Conservation (phyloP, 2,113 vertebrate genomes). For the Colistium nudipinnis region DNA sequence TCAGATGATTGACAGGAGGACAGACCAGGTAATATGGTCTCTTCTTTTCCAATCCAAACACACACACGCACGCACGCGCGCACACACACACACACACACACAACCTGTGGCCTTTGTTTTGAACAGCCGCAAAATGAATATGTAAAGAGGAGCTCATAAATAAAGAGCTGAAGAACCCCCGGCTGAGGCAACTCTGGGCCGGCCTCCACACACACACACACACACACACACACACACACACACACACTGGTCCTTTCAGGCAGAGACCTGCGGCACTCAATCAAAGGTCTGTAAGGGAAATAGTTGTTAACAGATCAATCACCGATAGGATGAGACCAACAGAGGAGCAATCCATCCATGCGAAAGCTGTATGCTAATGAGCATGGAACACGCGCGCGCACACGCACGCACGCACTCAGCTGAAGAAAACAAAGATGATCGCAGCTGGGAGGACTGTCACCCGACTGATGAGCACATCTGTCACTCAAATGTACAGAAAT, state of each 20-base stretch:
- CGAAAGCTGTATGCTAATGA: conserved; percentile 50
- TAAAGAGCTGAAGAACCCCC: conserved; percentile 79
- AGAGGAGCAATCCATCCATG: conserved; percentile 58
- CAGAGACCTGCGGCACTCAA: conserved; percentile 63
- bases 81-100: conserved; percentile 29
- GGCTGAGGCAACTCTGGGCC: conserved; percentile 72
- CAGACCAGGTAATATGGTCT: not conserved
- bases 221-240: conserved; percentile 42
- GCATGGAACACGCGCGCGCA: conserved; percentile 3
- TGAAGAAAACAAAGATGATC: not conserved
- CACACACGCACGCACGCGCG: conserved; percentile 12
- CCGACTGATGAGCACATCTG: too few relatives aligned
- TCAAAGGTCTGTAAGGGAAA: conserved; percentile 73
- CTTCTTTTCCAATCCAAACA: not conserved
- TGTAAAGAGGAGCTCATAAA: conserved; percentile 83
- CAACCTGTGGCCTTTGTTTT: conserved; percentile 75
- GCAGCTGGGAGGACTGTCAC: not conserved
- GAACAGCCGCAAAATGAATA: conserved; percentile 80
- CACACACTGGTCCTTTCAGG: conserved; percentile 43
- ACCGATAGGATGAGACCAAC: conserved; percentile 56
- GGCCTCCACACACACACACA: conserved; percentile 47
- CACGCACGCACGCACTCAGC: not conserved
- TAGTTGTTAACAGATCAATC: conserved; percentile 73
- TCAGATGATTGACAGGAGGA: not conserved
- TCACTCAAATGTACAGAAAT: too few relatives aligned